Percentiles rank a stretch among this genome's conserved stretches.
phyloP scores from a whole-genome alignment of 2,888 invertebrate species.

The Mystacides longicornis region DNA sequence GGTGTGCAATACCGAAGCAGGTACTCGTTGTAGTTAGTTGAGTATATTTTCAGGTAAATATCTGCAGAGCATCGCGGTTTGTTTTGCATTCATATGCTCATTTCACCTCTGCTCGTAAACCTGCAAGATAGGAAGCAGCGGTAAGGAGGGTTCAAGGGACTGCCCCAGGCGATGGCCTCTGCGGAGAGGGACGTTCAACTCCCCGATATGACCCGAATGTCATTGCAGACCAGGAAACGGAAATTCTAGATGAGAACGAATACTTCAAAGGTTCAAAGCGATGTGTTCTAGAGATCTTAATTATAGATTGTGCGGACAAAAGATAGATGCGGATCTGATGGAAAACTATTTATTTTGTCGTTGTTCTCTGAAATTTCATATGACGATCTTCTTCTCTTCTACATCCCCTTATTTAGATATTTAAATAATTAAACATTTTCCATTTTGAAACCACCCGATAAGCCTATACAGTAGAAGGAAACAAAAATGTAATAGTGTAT shows the following conservation, averaged over 20 bases:
- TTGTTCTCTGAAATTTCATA: neutral
- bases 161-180: neutral
- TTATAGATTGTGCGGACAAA: neutral
- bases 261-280: neutral
- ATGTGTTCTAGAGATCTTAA: neutral
- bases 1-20: no score
- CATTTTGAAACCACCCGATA: no score
- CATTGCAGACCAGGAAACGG: slow-evolving; percentile 1
- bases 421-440: no score
- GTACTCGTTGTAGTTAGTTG: no score
- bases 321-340: neutral
- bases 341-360: neutral
- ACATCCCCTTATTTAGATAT: no score
- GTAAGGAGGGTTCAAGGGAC: neutral
- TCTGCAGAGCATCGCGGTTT: neutral
- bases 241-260: neutral
- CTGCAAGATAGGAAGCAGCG: neutral
- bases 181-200: neutral
- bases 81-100: neutral
- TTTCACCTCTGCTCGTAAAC: slow-evolving; percentile 7
- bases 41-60: no score
- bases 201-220: neutral
- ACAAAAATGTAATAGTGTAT: no score
- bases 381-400: no score
- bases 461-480: no score